phyloP scores from a whole-genome alignment of 2,113 vertebrate species.

The Rana temporaria region DNA sequence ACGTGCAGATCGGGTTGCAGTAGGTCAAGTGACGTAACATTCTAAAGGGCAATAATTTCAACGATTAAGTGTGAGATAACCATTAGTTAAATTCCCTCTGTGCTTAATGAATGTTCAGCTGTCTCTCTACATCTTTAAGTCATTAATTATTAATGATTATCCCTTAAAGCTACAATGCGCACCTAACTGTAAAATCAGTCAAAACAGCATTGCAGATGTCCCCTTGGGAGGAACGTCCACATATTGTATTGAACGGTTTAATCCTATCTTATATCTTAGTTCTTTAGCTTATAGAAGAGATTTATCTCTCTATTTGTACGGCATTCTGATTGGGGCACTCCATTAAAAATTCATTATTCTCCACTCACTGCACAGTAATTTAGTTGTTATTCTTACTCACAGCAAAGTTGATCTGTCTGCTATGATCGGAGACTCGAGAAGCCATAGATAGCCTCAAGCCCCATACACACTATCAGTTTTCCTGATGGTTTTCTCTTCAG shows the following conservation, averaged over 20 bases:
- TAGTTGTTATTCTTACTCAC: no score
- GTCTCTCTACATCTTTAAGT: slow-evolving; percentile 27
- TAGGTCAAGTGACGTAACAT: not conserved
- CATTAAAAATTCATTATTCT: no score
- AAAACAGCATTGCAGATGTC: not conserved
- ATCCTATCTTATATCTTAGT: slow-evolving; percentile 12
- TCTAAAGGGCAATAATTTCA: not conserved
- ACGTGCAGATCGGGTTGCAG: no score
- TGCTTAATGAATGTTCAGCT: slow-evolving; percentile 13
- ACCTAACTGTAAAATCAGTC: slow-evolving; percentile 10
- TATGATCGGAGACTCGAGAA: no score
- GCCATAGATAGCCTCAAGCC: no score
- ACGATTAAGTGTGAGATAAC: slow-evolving; percentile 9
- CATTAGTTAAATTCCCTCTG: slow-evolving; percentile 10
- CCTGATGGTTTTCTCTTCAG: no score
- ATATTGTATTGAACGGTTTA: not conserved
- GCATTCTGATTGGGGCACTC: no score
- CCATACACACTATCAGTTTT: no score
- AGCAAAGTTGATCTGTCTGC: no score
- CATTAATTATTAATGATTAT: slow-evolving; percentile 37
- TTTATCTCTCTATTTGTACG: not conserved
- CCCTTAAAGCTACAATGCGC: slow-evolving; percentile 28
- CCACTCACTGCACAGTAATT: no score
- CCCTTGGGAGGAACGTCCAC: not conserved
- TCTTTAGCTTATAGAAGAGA: slow-evolving; percentile 2